Percentiles rank a stretch among this genome's conserved stretches.
phyloP scores from a whole-genome alignment of 2,797 vertebrate species.

The Chaenodraco wilsoni region DNA sequence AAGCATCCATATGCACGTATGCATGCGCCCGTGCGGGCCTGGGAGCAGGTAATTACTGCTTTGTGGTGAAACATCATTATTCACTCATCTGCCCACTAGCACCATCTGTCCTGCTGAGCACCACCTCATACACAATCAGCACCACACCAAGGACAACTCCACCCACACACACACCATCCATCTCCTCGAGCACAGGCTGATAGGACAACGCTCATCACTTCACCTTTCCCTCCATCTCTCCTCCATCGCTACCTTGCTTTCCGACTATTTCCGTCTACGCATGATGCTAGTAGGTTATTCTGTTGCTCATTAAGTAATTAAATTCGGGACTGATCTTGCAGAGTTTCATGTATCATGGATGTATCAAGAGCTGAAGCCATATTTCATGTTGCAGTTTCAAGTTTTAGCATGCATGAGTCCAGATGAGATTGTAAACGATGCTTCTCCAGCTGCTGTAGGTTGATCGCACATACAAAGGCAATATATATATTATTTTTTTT shows the following conservation, averaged over 20 bases:
- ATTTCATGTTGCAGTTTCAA: slow-evolving; percentile 52
- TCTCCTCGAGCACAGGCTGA: slow-evolving; percentile 70
- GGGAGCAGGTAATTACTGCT: slow-evolving; percentile 78
- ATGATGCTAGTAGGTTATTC: slow-evolving; percentile 36
- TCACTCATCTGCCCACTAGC: slow-evolving; percentile 83
- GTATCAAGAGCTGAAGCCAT: slow-evolving; percentile 34
- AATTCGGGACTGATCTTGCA: slow-evolving; percentile 31
- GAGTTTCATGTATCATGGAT: slow-evolving; percentile 50
- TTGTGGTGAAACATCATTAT: slow-evolving; percentile 81
- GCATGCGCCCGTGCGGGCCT: slow-evolving; percentile 42
- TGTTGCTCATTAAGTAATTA: slow-evolving; percentile 63
- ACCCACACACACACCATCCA: slow-evolving; percentile 69
- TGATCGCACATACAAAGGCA: slow-evolving; percentile 30
- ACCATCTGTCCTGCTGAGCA: slow-evolving; percentile 82
- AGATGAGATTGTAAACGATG: slow-evolving; percentile 46
- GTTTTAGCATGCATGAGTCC: slow-evolving; percentile 44
- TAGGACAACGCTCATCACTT: slow-evolving; percentile 67
- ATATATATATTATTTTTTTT: no score
- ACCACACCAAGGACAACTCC: slow-evolving; percentile 80
- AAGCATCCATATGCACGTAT: slow-evolving; percentile 35
- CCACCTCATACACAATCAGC: slow-evolving; percentile 78
- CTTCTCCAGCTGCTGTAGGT: slow-evolving; percentile 16
- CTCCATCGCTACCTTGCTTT: slow-evolving; percentile 21
- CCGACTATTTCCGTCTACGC: slow-evolving; percentile 20
- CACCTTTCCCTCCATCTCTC: slow-evolving; percentile 64